These are phyloP conservation scores for Zosterops pallidus DNA, from an alignment of 2,113 vertebrate genomes.

Conservation along the genomic window DNA sequence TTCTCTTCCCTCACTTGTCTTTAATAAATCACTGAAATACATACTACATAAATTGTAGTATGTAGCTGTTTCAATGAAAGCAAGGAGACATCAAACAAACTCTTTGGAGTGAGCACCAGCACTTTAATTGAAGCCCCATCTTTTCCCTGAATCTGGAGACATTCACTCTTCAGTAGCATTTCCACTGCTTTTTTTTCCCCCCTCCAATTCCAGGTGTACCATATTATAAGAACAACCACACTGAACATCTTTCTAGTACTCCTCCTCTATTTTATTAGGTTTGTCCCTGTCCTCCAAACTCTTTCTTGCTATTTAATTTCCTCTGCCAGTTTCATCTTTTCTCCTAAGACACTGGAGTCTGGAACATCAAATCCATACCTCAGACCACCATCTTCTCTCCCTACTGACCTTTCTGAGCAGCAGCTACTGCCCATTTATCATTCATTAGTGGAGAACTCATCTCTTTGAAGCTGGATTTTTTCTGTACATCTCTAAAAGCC, in stretches of 20 bases:
- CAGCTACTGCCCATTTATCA: constrained; percentile 4
- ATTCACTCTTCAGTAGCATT: not conserved
- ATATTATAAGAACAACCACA: not conserved
- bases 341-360: not conserved
- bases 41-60: not conserved
- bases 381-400: not conserved
- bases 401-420: not conserved
- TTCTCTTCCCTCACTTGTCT: not conserved
- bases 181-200: not conserved
- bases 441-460: not conserved
- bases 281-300: not conserved
- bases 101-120: not conserved
- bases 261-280: not conserved
- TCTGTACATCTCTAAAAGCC: constrained; percentile 20
- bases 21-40: not conserved
- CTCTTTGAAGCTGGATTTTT: not conserved
- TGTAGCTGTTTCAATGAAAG: not conserved
- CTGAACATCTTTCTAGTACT: not conserved
- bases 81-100: not conserved
- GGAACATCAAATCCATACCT: not conserved
- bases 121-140: not conserved
- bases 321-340: not conserved
- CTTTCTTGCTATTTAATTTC: not conserved
- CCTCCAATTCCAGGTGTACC: not conserved
- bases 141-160: not conserved